Conservation (phyloP, 2,888 invertebrate genomes). For the Aphidius colemani region DNA sequence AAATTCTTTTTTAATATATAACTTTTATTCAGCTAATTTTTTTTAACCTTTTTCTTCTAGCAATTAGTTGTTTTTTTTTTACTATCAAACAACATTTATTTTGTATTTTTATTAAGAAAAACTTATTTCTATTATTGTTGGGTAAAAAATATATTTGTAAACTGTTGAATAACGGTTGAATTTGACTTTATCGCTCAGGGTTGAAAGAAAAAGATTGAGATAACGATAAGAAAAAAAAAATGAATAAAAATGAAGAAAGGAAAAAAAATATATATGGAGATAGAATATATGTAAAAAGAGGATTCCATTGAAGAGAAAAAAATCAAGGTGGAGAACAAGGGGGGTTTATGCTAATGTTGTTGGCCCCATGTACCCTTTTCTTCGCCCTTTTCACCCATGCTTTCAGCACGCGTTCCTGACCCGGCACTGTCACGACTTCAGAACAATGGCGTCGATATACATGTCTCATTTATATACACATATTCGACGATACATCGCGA, state of each 20-base stretch:
- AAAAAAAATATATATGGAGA: conserved; percentile 9
- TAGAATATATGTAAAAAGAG: background rate
- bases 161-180: background rate
- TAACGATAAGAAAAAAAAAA: conserved; percentile 50
- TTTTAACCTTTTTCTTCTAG: conserved; percentile 14
- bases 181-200: conserved; percentile 43
- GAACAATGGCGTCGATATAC: conserved; percentile 57
- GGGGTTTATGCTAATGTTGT: conserved; percentile 47
- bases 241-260: conserved; percentile 7
- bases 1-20: conserved; percentile 20
- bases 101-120: background rate
- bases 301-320: conserved; percentile 23
- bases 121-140: background rate
- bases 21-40: conserved; percentile 15
- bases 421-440: conserved; percentile 57
- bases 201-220: conserved; percentile 46
- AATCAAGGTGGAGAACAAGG: conserved; percentile 29
- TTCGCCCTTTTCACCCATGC: conserved; percentile 31
- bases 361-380: conserved; percentile 22
- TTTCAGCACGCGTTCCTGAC: conserved; percentile 57
- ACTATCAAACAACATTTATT: background rate
- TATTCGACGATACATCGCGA: conserved; percentile 41
- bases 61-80: conserved; percentile 27
- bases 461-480: conserved; percentile 56
- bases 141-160: conserved; percentile 16